Evolutionary conservation across 2,113 vertebrate species (phyloP).

Genomic region (Urocolius indicus): DNA sequence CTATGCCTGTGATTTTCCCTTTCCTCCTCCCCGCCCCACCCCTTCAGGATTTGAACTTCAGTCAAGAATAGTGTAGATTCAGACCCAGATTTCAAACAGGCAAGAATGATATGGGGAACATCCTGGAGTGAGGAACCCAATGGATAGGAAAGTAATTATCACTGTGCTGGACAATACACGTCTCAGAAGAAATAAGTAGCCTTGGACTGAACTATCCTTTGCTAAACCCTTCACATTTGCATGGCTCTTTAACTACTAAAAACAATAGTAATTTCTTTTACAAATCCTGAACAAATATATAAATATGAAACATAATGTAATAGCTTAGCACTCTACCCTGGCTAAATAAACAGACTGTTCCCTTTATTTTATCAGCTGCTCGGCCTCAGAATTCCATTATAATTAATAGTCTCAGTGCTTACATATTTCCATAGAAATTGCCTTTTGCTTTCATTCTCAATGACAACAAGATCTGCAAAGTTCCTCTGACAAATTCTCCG

Average conservation of each 20-base stretch:
- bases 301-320: neutral
- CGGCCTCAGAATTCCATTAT: neutral
- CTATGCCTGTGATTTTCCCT: neutral
- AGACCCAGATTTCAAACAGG: neutral
- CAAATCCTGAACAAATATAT: neutral
- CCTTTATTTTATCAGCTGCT: neutral
- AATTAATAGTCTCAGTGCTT: slow-evolving; percentile 48
- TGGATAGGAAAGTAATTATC: neutral
- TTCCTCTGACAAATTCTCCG: slow-evolving; percentile 84
- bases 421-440: slow-evolving; percentile 90
- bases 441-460: slow-evolving; percentile 85
- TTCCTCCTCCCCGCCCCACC: neutral
- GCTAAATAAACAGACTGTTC: neutral
- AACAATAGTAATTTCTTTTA: neutral
- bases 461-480: slow-evolving; percentile 86
- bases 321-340: neutral
- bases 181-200: neutral
- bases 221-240: neutral
- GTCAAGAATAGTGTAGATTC: neutral
- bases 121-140: neutral
- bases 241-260: neutral
- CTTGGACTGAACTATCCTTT: neutral
- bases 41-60: neutral
- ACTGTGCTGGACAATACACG: neutral
- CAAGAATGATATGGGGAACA: neutral